Evolutionary conservation across 2,797 vertebrate species (phyloP), one percentile per base, ranked within the genome.

Genomic region (Rhincodon typus): DNA sequence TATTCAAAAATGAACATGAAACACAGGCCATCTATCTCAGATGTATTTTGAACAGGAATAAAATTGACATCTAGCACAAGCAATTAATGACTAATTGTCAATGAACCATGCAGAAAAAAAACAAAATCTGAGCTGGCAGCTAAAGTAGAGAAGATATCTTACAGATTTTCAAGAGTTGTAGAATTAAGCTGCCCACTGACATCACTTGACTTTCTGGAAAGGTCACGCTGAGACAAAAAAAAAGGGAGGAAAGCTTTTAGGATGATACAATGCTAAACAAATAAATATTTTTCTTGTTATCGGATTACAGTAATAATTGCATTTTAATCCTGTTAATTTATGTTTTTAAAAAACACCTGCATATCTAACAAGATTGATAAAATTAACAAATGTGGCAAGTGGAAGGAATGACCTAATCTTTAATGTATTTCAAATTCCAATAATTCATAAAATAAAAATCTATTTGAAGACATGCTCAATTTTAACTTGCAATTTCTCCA

Each of bases 171-270:
- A 57, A 95, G 27, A 53, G 94, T 74, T 74, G 94, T 95, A 50
- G 94, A 95, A 95, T 95, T 95, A 15, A 95, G 94, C 46, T 95
- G 94, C 50, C 50, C 94, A 74, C 46, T 74, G 94, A 69, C 66
- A 8, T 62, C 13, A 90, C 23, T 95, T 50, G 94, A 74, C 74
- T 95, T 95, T 77, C 72, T 95, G 57, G 42, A 34, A 21, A 95
- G n/a, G 50, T 95, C 34, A 53, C 46, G 94, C 94, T 95, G 50
- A 72, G 30, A 95, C 25, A 34, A 15, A 95, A 34, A 15, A 95
- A 12, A 15, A 74, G 34, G 25, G 7, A 94, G n/a, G 19, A 30
- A 93, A 93, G n/a, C 7, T 69, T 93, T 67, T 38, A 67, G 2
- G 62, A 67, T 17, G n/a, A 38, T 93, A 93, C 38, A 93, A 93